Evolutionary conservation across 2,888 invertebrate genomes (phyloP), one percentile per base, ranked within the genome.

Genomic region (Sycophila texana): DNA sequence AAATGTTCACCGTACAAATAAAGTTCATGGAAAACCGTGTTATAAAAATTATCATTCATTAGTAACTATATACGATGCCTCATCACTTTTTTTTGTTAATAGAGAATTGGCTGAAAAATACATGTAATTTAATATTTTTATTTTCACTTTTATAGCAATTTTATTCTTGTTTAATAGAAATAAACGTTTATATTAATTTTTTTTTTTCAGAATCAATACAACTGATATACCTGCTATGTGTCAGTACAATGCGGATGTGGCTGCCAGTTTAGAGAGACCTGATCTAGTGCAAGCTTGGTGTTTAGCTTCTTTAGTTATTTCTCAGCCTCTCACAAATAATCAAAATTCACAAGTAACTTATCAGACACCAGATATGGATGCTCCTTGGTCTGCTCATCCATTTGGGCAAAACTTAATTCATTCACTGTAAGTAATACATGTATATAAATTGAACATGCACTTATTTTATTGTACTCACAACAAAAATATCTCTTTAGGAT

Each of bases 231-330:
- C 88, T 26, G 94, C 93, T 16, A 96, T 96, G 92, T 98, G 98
- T 87, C 94, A 94, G 73, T 94, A 93, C 84, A 98, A 98, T 91
- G 95, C 96, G 0, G 93, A 93, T 84, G 92, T 95, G 2, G 96
- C 97, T 5, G 94, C 95, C 14, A 93, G 93, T 4, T 92, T 94
- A 71, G 92, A 96, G 0, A 94, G 97, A 71, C 92, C 93, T 74
- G 98, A 98, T 90, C 91, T 98, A 78, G 94, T 96, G 18, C 96
- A 97, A 90, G 95, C 97, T 60, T 98, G 98, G 98, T 94, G 94
- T 49, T 91, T 98, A 83, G 96, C 96, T 1, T 95, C 95, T 83
- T 91, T 96, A 73, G 94, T 96, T 49, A 86, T 90, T 84, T 88
- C 89, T 3, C 89, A 89, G 66, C 86, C 89, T 20, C 71, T 87